A percentile compares a stretch with the other conserved stretches of the same genome.
These are phyloP conservation scores for Clarias laeviceps DNA, from an alignment of 2,797 vertebrate species.

Conservation along the genomic window DNA sequence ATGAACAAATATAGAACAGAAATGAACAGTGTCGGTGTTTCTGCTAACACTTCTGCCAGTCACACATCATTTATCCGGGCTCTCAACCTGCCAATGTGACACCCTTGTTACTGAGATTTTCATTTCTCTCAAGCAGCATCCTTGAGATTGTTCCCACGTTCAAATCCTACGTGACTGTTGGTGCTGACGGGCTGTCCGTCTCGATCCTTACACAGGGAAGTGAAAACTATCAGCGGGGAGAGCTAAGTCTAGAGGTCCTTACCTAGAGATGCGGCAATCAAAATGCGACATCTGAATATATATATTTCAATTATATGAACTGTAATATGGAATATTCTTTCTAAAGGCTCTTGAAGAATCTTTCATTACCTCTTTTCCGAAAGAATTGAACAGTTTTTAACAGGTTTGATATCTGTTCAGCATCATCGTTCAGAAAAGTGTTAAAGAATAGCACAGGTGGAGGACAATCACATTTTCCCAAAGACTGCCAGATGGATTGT, in stretches of 20 bases:
- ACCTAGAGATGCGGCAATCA: not conserved
- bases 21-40: slow-evolving; percentile 6
- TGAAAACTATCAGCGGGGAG: slow-evolving; percentile 5
- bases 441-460: not conserved
- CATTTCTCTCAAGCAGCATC: slow-evolving; percentile 45
- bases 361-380: not conserved
- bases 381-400: not conserved
- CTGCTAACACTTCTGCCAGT: not conserved
- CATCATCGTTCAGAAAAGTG: not conserved
- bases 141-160: slow-evolving; percentile 34
- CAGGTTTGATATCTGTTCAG: not conserved
- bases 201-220: slow-evolving; percentile 31
- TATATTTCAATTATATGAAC: not conserved
- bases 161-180: slow-evolving; percentile 46
- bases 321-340: not conserved
- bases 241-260: not conserved
- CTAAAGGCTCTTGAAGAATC: not conserved
- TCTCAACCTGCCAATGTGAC: slow-evolving; percentile 9
- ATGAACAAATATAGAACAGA: not conserved
- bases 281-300: not conserved
- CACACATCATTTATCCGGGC: not conserved
- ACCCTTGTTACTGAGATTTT: slow-evolving; percentile 27
- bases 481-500: not conserved
- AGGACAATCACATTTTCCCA: not conserved
- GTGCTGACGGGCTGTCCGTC: slow-evolving; percentile 14